phyloP scores from a whole-genome alignment of 2,113 vertebrate genomes.

The Mobula birostris region DNA sequence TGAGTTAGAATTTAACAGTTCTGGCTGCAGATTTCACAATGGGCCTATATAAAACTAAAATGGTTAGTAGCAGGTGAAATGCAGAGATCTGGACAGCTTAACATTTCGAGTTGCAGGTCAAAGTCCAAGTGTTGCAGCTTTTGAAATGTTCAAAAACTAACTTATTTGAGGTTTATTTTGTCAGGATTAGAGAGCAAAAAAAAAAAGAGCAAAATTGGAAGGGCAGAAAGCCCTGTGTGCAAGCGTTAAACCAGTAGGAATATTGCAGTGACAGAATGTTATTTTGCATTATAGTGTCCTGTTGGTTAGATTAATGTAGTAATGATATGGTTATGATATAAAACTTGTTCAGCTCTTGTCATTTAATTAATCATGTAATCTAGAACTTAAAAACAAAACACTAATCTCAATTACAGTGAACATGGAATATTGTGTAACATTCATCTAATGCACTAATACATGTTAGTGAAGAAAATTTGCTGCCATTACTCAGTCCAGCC shows the following conservation, averaged over 20 bases:
- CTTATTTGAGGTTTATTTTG: background rate
- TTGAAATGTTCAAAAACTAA: background rate
- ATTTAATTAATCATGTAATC: no score
- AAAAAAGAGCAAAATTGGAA: background rate
- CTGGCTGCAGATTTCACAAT: background rate
- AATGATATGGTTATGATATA: no score
- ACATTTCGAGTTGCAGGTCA: background rate
- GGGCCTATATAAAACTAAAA: background rate
- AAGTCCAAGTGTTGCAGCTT: background rate
- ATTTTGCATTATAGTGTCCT: no score
- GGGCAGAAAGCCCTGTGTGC: background rate
- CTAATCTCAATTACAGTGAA: no score
- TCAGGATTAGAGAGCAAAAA: background rate
- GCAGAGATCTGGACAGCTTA: background rate
- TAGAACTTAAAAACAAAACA: no score
- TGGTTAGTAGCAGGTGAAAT: background rate
- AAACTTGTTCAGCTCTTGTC: no score
- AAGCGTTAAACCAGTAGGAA: background rate
- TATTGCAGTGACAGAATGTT: background rate
- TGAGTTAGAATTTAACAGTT: background rate
- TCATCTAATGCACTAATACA: no score
- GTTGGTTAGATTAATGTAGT: no score
- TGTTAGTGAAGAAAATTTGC: no score
- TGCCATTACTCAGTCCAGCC: no score
- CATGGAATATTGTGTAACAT: no score